Evolutionary conservation across 2,113 vertebrate species (phyloP).

Genomic region (Bettongia penicillata): DNA sequence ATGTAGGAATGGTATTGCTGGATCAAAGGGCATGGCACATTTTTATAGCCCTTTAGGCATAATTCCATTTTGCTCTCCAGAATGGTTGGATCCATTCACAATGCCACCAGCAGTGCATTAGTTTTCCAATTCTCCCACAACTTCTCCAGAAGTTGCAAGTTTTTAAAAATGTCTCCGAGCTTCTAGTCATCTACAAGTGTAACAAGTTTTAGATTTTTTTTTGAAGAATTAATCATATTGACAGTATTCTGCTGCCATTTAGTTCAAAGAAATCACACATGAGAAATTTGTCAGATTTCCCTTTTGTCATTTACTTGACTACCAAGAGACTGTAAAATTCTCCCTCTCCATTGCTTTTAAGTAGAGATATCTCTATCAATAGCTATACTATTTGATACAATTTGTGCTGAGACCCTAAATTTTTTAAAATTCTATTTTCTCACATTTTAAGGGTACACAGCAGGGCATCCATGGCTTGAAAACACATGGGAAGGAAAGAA

Average conservation of each 20-base stretch:
- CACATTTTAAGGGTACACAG: background rate
- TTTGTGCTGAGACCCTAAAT: background rate
- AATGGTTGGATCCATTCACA: too few relatives aligned
- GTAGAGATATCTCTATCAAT: background rate
- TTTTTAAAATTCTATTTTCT: background rate
- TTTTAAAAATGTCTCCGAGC: background rate
- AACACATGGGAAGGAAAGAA: background rate
- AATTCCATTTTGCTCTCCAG: too few relatives aligned
- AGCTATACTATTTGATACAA: background rate
- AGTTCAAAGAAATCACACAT: background rate
- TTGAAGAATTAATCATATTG: background rate
- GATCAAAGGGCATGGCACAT: too few relatives aligned
- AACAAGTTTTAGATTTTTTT: background rate
- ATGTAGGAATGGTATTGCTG: too few relatives aligned
- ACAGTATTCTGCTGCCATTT: background rate
- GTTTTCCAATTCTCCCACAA: too few relatives aligned
- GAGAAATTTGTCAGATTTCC: background rate
- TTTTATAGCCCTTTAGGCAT: too few relatives aligned
- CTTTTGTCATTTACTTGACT: background rate
- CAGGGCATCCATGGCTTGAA: background rate
- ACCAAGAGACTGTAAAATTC: background rate
- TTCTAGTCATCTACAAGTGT: background rate
- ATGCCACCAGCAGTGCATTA: too few relatives aligned
- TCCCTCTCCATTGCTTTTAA: background rate
- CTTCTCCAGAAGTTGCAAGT: background rate